Base-by-base conservation (phyloP, 2,113 vertebrate species). In the Tupaia tana region DNA sequence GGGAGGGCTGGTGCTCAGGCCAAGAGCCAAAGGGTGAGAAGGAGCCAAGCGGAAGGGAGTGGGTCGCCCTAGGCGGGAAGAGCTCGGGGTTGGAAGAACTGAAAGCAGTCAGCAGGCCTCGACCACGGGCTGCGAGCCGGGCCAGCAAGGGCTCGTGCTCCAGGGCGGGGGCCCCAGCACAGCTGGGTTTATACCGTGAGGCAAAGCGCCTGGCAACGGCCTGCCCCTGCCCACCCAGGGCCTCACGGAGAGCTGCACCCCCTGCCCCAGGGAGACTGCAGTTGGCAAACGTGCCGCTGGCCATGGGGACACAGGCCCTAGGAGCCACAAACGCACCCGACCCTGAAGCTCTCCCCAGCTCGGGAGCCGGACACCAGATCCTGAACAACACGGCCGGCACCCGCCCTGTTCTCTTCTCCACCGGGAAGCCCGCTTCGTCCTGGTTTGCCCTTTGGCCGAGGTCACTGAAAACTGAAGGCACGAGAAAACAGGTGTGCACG, bases 61-160 rank as follows among this genome's bases (percentile, higher is more conserved):
- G 1, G 0, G 2, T 13, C 14, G 43, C 34, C 43, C 64, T 31
- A 14, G n/a, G 10, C 31, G 24, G 31, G 9, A 63, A 11, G 73
- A 12, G 54, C 7, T 24, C 4, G 0, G 11, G 6, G 7, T 10
- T 9, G n/a, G 77, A 74, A 67, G 77, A n/a, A 15, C 11, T 25
- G 77, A 5, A 34, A 67, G 79, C 0, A 22, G 67, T 9, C 61
- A 13, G 86, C 1, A 10, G 78, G 43, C 83, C 22, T 1, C 3
- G 83, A 10, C 54, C 9, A 25, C 1, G 4, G 20, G 1, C 43
- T 43, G 59, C 9, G 20, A 29, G 70, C 3, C 9, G 19, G 20
- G 27, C 34, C 5, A 0, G 19, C 63, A 22, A 18, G 0, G 31
- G 29, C 25, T 11, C 8, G 0, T 2, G 3, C 58, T 19, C 18